Base-by-base conservation (phyloP, 1,140 invertebrate genomes). In the Holotrichia oblita region DNA sequence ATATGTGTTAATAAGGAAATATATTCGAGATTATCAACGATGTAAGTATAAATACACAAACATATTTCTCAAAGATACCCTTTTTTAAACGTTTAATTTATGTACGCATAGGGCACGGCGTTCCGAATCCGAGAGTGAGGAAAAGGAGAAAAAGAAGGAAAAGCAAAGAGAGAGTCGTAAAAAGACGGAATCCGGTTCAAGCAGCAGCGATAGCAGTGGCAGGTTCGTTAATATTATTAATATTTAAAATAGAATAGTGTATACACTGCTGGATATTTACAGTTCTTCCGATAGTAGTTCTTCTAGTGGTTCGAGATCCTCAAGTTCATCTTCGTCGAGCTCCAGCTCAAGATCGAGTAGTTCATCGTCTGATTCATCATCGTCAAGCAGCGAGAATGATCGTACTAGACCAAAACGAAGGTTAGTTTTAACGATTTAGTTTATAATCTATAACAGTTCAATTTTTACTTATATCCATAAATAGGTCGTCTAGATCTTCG, bases 251-350 rank as follows among this genome's bases (percentile, higher is more conserved):
- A 34, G 27, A 1, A 34, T 34, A 34, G 27, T 44, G 42, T 44
- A 7, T 14, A 44, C 8, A 44, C 84, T 81, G 34, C 34, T 34
- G 2, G 27, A 4, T 4, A 34, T 74, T 73, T 17, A 17, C 81
- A 94, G 93, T 87, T 94, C 94, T 17, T 94, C 94, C 6, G 92
- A 93, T 14, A 94, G 93, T 83, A 95, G 92, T 82, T 93, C 86
- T 27, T 90, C 90, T 3, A 91, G 90, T 42, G 89, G 87, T 73
- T 91, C 90, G 0, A 89, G 89, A 79, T 90, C 88, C 61, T 90
- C 90, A 12, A 89, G 89, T 41, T 90, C 89, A 79, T 94, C 93
- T 0, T 90, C 92, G 82, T 94, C 93, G 0, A 93, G 91, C 48
- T 94, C 93, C 0, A 91, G 91, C 55, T 95, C 93, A 0, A 93